Evolutionary conservation across 2,797 vertebrate species (phyloP), one percentile per base, ranked within the genome.

Genomic region (Florisuga fusca): DNA sequence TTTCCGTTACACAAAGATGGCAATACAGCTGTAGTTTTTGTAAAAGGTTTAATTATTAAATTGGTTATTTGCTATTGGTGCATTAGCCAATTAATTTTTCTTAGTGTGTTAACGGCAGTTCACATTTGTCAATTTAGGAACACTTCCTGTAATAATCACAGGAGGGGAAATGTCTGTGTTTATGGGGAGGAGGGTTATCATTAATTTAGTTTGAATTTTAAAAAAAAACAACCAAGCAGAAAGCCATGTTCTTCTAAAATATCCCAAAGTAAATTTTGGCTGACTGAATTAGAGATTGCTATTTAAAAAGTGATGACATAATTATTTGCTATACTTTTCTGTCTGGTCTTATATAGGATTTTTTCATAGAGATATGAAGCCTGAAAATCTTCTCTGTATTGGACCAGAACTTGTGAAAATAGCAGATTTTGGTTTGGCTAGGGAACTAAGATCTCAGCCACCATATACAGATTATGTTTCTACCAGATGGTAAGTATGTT

Each of bases 361-460:
- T 97, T 99, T 99, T 95, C 99, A 99, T 84, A 98, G 99, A 80
- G 99, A 99, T 97, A 99, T 99, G 99, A 99, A 99, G 94, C 99
- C 99, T 41, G 99, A 99, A 97, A 99, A 99, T 83, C 98, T 99
- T 96, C 98, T 99, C 46, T 99, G 99, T 93, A 99, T 99, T 98
- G 99, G 99, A 54, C 99, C 99, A 94, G 99, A 99, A 83, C 98
- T 99, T 95, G 98, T 99, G 58, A 99, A 99, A 98, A 99, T 99
- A 95, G 99, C 99, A 78, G 99, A 99, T 96, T 99, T 99, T 98
- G 99, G 99, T 80, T 97, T 99, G 97, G 99, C 99, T 67, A 98
- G 99, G 98, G 99, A 99, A 96, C 98, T 99, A 84, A 98, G 99
- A 94, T 99, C 99, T 85, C 99, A 99, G 78, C 99, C 99, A 69